These are phyloP conservation scores for Anastrepha obliqua DNA, from an alignment of 1,140 invertebrate species.

Conservation along the genomic window DNA sequence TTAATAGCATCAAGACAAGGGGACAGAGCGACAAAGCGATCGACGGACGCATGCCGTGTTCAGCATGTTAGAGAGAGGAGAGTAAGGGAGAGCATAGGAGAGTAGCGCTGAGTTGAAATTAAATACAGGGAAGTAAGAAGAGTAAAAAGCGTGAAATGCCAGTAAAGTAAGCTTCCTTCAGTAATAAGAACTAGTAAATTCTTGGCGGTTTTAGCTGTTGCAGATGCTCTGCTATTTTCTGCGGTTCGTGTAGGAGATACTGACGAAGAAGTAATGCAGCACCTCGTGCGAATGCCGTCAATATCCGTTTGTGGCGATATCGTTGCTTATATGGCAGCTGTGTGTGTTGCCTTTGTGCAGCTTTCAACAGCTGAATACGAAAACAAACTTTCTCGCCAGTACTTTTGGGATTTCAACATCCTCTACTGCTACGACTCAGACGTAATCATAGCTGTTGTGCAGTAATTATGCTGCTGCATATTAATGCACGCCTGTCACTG, in stretches of 20 bases:
- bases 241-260: neutral
- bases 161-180: too few species aligned
- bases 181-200: too few species aligned
- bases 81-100: too few species aligned
- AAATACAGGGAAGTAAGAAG: too few species aligned
- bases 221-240: neutral
- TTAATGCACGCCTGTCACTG: neutral
- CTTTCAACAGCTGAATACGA: neutral
- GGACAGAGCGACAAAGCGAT: neutral
- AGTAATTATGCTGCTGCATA: neutral
- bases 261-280: neutral
- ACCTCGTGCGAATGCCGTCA: neutral
- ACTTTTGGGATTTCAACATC: neutral
- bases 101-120: too few species aligned
- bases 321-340: neutral
- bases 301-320: too few species aligned
- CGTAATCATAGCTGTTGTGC: neutral
- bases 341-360: neutral
- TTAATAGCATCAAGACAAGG: conserved; percentile 27
- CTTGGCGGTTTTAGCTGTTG: neutral
- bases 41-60: neutral
- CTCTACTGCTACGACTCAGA: neutral
- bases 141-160: too few species aligned
- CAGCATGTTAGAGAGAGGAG: neutral
- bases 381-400: neutral